Conservation (phyloP, 2,113 vertebrate species). For the Eurystomus gularis region DNA sequence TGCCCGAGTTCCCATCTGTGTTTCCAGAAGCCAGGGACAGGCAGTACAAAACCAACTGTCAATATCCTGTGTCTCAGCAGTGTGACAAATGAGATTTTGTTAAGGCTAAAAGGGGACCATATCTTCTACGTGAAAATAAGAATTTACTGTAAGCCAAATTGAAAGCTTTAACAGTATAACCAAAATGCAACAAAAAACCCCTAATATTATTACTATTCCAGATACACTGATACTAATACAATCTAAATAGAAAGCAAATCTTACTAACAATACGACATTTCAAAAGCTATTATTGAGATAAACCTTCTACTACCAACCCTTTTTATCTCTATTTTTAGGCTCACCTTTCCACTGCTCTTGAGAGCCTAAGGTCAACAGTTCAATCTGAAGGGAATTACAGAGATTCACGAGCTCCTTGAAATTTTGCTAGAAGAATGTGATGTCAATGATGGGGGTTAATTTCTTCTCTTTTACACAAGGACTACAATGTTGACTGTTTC, state of each 20-base stretch:
- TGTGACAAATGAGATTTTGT: background rate
- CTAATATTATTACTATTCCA: background rate
- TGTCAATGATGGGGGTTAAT: background rate
- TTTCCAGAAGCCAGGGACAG: background rate
- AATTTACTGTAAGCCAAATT: background rate
- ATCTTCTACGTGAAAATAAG: background rate
- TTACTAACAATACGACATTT: background rate
- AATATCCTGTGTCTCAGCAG: background rate
- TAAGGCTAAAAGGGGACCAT: background rate
- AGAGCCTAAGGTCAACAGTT: background rate
- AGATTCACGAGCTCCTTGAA: background rate
- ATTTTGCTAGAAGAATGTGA: background rate
- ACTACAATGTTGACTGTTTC: background rate
- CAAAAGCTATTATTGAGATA: background rate
- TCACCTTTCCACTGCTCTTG: background rate
- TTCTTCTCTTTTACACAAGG: background rate
- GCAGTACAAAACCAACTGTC: background rate
- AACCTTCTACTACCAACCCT: fast-evolving
- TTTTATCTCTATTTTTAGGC: background rate
- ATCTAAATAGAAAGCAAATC: background rate
- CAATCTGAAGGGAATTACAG: background rate
- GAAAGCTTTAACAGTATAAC: background rate
- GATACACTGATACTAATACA: background rate
- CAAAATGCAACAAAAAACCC: background rate
- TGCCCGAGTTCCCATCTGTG: background rate